Percentiles rank a stretch among this genome's conserved stretches.
Conservation (phyloP, 92 coral and sea anemone species). For the Parazoanthus swiftii region DNA sequence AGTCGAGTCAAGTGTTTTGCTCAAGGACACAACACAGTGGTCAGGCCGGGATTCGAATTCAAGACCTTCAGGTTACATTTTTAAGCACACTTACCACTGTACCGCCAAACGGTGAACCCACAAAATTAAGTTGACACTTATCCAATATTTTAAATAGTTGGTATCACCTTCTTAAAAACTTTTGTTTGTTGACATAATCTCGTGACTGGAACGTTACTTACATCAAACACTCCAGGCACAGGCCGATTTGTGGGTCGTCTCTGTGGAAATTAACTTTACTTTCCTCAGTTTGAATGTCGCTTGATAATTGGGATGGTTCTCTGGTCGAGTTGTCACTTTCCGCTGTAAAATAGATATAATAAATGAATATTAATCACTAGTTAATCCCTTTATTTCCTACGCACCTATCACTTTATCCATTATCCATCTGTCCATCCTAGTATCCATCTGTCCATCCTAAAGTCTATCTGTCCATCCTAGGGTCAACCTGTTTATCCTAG, state of each 20-base stretch:
- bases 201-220: conserved; percentile 22
- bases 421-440: background rate
- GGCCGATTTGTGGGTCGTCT: conserved; percentile 82
- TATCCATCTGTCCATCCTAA: background rate
- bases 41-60: too few species aligned
- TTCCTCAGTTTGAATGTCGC: conserved; percentile 26
- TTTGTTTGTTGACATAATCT: too few species aligned
- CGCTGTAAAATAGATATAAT: background rate
- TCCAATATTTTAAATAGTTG: too few species aligned
- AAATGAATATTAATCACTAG: background rate
- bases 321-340: background rate
- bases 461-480: background rate
- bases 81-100: too few species aligned
- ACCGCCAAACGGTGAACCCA: too few species aligned
- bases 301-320: background rate
- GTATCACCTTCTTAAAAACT: too few species aligned
- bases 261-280: conserved; percentile 66
- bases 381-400: too few species aligned
- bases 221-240: conserved; percentile 79
- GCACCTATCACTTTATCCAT: background rate
- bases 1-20: too few species aligned
- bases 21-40: too few species aligned
- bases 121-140: too few species aligned
- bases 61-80: too few species aligned
- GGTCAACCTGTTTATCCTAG: background rate